Evolutionary conservation across 2,113 vertebrate species (phyloP).

Genomic region (Verasper variegatus): DNA sequence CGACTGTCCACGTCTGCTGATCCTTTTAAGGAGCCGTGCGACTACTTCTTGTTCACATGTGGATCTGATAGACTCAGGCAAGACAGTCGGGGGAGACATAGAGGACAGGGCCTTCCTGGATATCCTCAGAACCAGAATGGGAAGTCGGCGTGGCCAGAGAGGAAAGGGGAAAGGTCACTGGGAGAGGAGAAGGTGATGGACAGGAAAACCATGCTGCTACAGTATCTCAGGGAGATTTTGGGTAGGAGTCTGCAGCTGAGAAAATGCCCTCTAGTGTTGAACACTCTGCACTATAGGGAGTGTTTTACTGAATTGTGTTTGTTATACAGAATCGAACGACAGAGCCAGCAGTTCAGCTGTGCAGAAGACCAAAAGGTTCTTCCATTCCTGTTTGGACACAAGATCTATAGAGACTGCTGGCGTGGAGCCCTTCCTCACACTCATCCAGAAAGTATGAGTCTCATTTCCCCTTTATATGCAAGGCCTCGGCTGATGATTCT

Average conservation of each 20-base stretch:
- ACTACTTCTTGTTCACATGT: conserved; percentile 82
- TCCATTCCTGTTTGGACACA: conserved; percentile 88
- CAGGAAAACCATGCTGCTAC: conserved; percentile 63
- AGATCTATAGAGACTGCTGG: conserved; percentile 81
- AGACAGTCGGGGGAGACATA: conserved; percentile 44
- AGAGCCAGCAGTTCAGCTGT: conserved; percentile 69
- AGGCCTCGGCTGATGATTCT: too few species aligned
- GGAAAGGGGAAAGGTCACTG: conserved; percentile 1
- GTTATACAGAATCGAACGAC: conserved; percentile 73
- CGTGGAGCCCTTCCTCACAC: conserved; percentile 81
- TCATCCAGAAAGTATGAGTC: conserved; percentile 86
- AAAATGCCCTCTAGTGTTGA: not conserved
- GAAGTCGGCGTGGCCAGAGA: not conserved
- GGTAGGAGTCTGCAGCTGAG: conserved; percentile 59
- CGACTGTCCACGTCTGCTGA: conserved; percentile 77
- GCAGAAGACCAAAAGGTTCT: conserved; percentile 88
- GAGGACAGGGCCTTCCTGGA: conserved; percentile 34
- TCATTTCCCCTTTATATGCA: not conserved
- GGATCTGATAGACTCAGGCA: conserved; percentile 55
- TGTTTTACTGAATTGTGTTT: not conserved
- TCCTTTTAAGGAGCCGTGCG: conserved; percentile 83
- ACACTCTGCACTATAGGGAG: not conserved
- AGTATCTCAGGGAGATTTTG: conserved; percentile 75
- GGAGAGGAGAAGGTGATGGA: conserved; percentile 52
- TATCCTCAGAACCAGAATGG: conserved; percentile 38